Evolutionary conservation across 2,888 invertebrate genomes (phyloP).

Genomic region (Callosobruchus maculatus): DNA sequence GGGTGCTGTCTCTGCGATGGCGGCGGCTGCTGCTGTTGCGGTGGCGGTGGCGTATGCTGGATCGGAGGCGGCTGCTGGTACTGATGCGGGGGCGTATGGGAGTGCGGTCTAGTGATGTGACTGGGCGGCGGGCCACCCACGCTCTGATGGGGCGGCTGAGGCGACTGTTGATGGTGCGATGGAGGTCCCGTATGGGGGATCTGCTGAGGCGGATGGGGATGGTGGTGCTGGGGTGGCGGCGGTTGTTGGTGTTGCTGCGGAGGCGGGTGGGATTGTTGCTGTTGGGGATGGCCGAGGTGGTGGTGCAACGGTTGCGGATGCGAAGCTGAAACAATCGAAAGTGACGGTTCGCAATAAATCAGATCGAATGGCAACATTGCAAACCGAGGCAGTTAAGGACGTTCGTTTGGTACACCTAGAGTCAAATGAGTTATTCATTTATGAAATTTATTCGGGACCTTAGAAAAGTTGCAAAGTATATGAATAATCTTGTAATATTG

Average conservation of each 20-base stretch:
- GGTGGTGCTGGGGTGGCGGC: conserved; percentile 10
- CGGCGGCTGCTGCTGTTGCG: conserved; percentile 9
- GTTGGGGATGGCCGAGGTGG: neutral
- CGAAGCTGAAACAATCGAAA: neutral
- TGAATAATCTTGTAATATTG: no score
- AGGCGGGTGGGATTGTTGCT: neutral
- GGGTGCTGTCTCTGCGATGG: conserved; percentile 2
- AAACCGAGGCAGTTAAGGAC: no score
- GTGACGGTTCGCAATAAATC: no score
- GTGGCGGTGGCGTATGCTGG: conserved; percentile 9
- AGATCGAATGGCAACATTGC: no score
- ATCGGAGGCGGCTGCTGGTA: conserved; percentile 11
- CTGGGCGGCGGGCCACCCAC: conserved; percentile 2
- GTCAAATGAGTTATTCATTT: no score
- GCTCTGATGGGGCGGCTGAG: neutral
- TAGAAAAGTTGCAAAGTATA: no score
- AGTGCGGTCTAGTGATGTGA: conserved; percentile 14
- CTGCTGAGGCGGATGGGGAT: conserved; percentile 7
- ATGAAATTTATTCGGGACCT: no score
- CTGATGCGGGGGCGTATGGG: conserved; percentile 22
- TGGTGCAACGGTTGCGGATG: neutral
- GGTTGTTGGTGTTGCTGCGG: conserved; percentile 18
- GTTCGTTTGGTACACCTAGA: no score
- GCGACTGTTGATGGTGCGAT: conserved; percentile 9
- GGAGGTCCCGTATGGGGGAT: conserved; percentile 8